Base-by-base conservation (phyloP, 2,113 vertebrate species). In the Brachyhypopomus gauderio region DNA sequence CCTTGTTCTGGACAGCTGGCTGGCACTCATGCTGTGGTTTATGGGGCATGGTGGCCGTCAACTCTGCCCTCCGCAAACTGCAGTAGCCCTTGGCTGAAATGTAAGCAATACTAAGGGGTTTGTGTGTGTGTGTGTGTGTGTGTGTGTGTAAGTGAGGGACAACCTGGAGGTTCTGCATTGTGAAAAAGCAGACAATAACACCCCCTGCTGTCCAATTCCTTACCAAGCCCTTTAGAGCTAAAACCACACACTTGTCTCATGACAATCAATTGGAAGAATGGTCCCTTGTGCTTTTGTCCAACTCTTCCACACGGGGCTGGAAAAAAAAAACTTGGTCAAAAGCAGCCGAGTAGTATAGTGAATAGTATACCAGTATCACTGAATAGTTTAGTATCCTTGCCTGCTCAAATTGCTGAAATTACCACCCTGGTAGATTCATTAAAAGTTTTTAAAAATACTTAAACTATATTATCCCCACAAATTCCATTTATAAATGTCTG, bases 191-290 rank as follows among this genome's bases (percentile, higher is more conserved):
- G 55, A 62, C n/a, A 71, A 8, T 16, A 59, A 66, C 36, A 55
- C 77, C 77, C 52, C 60, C 77, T 79, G 66, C 52, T 79, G 77
- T 71, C 52, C 77, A 59, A 41, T 23, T 36, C 4, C 14, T 16
- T 48, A 22, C 9, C 16, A 16, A 7, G 16, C 0, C 16, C 7
- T 52, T 66, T 7, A 41, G 1, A 41, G 36, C 20, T 34, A 41
- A 20, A 70, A 41, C 64, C 58, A 60, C 58, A 22, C 19, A 27
- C 19, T 19, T 20, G 19, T 58, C 11, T 4, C 23, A 11, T 4
- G 23, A 30, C 27, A 8, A 72, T 52, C 0, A 55, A 19, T 14
- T 17, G 64, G 19, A 34, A 16, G 3, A 67, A 67, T 4, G 64
- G 45, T 63, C n/a, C 6, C 20, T 70, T 19, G 8, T 9, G 20